These are phyloP conservation scores for Amphipyra berbera DNA, from an alignment of 2,888 invertebrate species.

Conservation along the genomic window DNA sequence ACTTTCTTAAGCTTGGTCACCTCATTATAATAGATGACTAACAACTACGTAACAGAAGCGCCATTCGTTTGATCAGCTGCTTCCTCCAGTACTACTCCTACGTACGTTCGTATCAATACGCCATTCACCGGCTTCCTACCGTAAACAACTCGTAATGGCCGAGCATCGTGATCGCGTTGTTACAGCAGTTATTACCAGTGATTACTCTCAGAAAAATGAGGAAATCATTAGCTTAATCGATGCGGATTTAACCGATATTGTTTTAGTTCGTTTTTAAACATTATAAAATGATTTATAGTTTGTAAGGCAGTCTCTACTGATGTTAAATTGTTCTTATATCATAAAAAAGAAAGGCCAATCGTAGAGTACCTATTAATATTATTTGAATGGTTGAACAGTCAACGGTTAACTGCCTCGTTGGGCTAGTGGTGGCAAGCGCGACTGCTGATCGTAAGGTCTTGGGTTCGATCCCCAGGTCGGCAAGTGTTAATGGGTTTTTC, in stretches of 20 bases:
- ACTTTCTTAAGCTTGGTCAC: neutral
- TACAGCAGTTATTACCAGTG: constrained; percentile 3
- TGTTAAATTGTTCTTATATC: constrained; percentile 20
- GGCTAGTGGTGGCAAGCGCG: too few species aligned
- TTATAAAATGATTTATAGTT: neutral
- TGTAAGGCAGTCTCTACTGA: constrained; percentile 12
- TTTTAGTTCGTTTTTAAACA: constrained; percentile 9
- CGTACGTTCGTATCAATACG: neutral
- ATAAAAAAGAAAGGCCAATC: constrained; percentile 30
- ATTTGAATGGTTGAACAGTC: constrained; percentile 11
- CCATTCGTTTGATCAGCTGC: neutral
- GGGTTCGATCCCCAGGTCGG: too few species aligned
- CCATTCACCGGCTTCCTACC: constrained; percentile 10
- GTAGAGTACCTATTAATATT: too few species aligned
- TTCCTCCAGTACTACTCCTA: neutral
- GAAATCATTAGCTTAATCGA: constrained; percentile 36
- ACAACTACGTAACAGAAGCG: neutral
- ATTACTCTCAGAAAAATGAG: constrained; percentile 26
- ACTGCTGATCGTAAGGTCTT: too few species aligned
- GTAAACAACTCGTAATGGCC: neutral
- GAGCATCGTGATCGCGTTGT: constrained; percentile 13
- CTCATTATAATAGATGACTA: neutral
- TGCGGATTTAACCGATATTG: constrained; percentile 11
- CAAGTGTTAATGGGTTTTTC: too few species aligned
- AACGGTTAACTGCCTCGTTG: too few species aligned